A percentile compares a stretch with the other conserved stretches of the same genome.
phyloP scores from a whole-genome alignment of 2,797 vertebrate species.

The Anolis apletophallus region DNA sequence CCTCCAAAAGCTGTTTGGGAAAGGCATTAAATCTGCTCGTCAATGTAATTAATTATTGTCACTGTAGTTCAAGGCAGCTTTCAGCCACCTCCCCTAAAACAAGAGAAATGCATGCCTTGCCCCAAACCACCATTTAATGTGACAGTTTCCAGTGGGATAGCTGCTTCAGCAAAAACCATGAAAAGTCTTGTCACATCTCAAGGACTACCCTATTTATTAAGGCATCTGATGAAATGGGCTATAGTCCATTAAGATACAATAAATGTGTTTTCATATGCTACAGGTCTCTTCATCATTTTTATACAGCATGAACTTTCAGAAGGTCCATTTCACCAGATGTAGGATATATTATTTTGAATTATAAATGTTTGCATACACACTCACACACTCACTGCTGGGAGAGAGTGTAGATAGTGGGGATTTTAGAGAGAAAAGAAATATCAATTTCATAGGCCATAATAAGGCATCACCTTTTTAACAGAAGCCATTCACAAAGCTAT shows the following conservation, averaged over 20 bases:
- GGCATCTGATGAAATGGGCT: not conserved
- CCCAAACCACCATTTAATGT: not conserved
- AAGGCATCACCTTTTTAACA: not conserved
- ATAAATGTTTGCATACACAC: not conserved
- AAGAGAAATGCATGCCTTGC: constrained; percentile 21
- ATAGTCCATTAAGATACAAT: not conserved
- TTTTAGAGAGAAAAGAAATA: not conserved
- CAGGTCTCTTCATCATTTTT: too few species aligned
- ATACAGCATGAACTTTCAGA: not conserved
- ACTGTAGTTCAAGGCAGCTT: constrained; percentile 15
- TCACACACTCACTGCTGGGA: not conserved
- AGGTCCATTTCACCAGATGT: not conserved
- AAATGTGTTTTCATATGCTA: not conserved
- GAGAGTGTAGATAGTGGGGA: not conserved
- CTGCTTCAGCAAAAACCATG: not conserved
- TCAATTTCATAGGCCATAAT: not conserved
- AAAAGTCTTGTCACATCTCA: not conserved
- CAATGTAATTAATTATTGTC: not conserved
- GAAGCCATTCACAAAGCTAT: not conserved
- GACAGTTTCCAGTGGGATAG: not conserved
- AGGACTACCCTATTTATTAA: not conserved
- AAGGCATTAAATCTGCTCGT: constrained; percentile 18
- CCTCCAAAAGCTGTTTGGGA: not conserved
- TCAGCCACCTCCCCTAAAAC: constrained; percentile 23
- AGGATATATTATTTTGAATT: not conserved